Base-by-base conservation (phyloP, 1,140 invertebrate species). In the Helicorthomorpha holstii region DNA sequence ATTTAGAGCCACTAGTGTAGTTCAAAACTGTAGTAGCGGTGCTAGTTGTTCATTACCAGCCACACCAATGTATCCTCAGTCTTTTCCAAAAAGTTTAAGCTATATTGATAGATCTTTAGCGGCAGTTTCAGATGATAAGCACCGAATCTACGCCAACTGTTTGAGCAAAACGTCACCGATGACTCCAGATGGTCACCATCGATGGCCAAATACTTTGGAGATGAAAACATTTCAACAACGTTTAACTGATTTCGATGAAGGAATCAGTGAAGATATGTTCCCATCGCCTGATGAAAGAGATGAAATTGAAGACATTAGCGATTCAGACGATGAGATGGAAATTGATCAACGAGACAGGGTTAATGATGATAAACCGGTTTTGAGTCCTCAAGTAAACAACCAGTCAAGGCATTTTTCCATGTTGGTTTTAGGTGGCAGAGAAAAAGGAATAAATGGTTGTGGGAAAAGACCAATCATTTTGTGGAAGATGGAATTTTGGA, bases 401-500 rank as follows among this genome's bases (percentile, higher is more conserved):
- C 29, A 50, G 7, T 21, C 24, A 4, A 24, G 27, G 7, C 51
- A 52, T 48, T 52, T 52, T 23, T 52, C 51, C 19, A 52, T 52
- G 51, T 38, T 52, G 23, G 27, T 52, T 2, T 52, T 52, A 16
- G 51, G 51, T 3, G 51, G 51, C 3, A 49, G 51, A 12, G 51
- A 52, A 25, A 19, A 52, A 41, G 45, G 44, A 2, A 24, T 49
- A n/a, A 26, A 24, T 19, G 21, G 45, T 19, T 48, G 51, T 34
- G 4, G 49, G 2, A 27, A n/a, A 7, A 47, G 41, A 52, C 44
- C 51, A 21, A 49, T 52, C 7, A 34, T 27, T 19, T 27, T 52
- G 2, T 52, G 51, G 51, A 7, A 34, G 19, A 26, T 49, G 12
- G 51, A 52, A 19, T 22, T 52, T 14, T 52, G 51, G 51, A 52